Percentiles rank a stretch among this genome's conserved stretches.
These are phyloP conservation scores for Aphis craccivora DNA, from an alignment of 1,140 invertebrate species.

Conservation along the genomic window DNA sequence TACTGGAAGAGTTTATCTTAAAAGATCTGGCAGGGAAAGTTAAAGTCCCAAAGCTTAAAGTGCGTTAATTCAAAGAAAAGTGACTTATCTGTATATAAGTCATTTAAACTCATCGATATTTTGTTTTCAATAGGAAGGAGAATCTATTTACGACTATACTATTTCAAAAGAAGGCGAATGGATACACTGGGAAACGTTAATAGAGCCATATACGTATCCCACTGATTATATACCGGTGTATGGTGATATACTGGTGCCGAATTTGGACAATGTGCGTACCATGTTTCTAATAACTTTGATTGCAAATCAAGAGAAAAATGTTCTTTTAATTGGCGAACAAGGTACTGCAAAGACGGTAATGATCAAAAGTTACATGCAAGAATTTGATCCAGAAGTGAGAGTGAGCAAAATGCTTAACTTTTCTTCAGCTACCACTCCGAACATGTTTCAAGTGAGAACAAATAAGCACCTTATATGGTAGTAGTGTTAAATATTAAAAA, in stretches of 20 bases:
- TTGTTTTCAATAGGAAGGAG: conserved; percentile 60
- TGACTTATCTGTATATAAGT: conserved; percentile 68
- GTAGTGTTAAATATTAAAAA: not conserved
- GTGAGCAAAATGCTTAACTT: conserved; percentile 91
- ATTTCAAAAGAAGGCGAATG: conserved; percentile 80
- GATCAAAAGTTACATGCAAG: conserved; percentile 94
- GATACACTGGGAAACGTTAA: conserved; percentile 86
- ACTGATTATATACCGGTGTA: conserved; percentile 89
- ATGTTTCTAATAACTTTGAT: conserved; percentile 89
- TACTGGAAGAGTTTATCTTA: conserved; percentile 82
- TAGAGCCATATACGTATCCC: conserved; percentile 87
- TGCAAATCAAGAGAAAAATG: conserved; percentile 85
- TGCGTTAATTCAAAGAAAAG: not conserved
- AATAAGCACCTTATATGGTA: not conserved
- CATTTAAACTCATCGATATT: conserved; percentile 77
- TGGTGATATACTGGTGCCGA: conserved; percentile 89
- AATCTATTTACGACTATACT: conserved; percentile 66
- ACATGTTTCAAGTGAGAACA: conserved; percentile 82
- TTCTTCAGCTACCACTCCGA: conserved; percentile 92
- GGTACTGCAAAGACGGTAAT: conserved; percentile 96
- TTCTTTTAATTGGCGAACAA: conserved; percentile 89
- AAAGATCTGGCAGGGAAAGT: conserved; percentile 73
- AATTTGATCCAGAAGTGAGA: conserved; percentile 86
- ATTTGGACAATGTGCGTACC: conserved; percentile 91
- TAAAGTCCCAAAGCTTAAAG: conserved; percentile 65